Base-by-base conservation (phyloP, 53 echinoderm and acorn worm species). In the Crossaster papposus region DNA sequence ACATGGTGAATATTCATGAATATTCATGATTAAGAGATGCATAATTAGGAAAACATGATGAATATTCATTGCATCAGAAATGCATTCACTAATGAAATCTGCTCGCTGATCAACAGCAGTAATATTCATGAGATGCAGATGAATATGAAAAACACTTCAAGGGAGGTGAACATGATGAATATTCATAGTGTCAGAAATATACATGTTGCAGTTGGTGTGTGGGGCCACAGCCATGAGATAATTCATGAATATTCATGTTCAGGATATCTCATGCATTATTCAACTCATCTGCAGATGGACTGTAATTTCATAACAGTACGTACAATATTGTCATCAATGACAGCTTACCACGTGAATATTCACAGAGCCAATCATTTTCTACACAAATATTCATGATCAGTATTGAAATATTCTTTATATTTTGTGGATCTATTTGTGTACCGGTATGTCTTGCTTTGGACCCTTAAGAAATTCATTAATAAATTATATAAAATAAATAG, bases 351-450 rank as follows among this genome's bases (percentile, higher is more conserved):
- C 22, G 28, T 68, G 68, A 68, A 68, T 68, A 68, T 68, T 26
- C 68, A 26, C 28, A 11, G 28, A 26, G 6, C 14, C 4, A 36
- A 11, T 20, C n/a, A n/a, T 12, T 24, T 35, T 11, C 64, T 34
- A 65, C 36, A 65, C 65, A 17, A 55, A 82, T 82, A 82, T 82
- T 82, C 65, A 81, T 31, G 36, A 33, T 36, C 65, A 65, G 10
- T 58, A 54, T 80, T 80, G 17, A 54, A 55, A 17, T 20, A 58
- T 23, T 54, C 6, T 22, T 28, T 33, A 14, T 80, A 14, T 54
- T 80, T 28, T 80, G 80, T 80, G 55, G 52, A 30, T 53, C 10
- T 23, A 30, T 80, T 29, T 58, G 20, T 18, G 30, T n/a, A n/a
- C n/a, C n/a, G n/a, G n/a, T 80, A 13, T 74, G 68, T 68, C 68